Evolutionary conservation across 2,888 invertebrate genomes (phyloP), one percentile per base, ranked within the genome.

Genomic region (Drosophila helvetica): DNA sequence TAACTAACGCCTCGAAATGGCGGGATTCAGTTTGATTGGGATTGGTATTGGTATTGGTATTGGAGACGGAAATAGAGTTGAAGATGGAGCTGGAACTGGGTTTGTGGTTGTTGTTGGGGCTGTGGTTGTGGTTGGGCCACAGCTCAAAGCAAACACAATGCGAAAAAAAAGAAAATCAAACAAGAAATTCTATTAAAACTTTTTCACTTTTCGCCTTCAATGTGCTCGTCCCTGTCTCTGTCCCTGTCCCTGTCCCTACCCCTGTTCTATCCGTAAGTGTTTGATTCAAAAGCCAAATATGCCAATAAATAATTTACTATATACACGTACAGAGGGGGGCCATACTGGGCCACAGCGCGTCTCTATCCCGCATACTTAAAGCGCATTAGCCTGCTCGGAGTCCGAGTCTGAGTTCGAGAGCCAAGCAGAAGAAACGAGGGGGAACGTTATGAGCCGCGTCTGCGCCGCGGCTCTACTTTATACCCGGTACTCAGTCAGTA

Each of bases 101-200:
- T 2, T 38, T 38, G 38, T n/a, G 15, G 15, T 38, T 38, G 38
- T 38, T 0, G 38, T 38, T 38, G 38, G 12, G 8, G 10, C 25
- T 43, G 30, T n/a, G 8, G 15, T 18, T 19, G 48, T 9, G 9
- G 22, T 8, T 33, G 15, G 7, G 30, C 2, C 50, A 10, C 9
- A n/a, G 60, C 48, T 38, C 38, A 38, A n/a, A 46, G 57, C 56
- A 70, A 67, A 53, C 27, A 70, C 60, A 64, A 62, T 60, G 33
- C 46, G 55, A 54, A 22, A 51, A 22, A 51, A 60, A 53, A 55
- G 73, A 66, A 65, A 66, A 70, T 59, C 61, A 52, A 60, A 59
- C 63, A 77, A 67, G 71, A 79, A 84, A 81, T 81, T 85, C 89
- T 75, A 88, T 87, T 87, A 88, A 84, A 84, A 88, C 75, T 88